Evolutionary conservation across 2,797 vertebrate genomes (phyloP), one percentile per base, ranked within the genome.

Genomic region (Manis pentadactyla): DNA sequence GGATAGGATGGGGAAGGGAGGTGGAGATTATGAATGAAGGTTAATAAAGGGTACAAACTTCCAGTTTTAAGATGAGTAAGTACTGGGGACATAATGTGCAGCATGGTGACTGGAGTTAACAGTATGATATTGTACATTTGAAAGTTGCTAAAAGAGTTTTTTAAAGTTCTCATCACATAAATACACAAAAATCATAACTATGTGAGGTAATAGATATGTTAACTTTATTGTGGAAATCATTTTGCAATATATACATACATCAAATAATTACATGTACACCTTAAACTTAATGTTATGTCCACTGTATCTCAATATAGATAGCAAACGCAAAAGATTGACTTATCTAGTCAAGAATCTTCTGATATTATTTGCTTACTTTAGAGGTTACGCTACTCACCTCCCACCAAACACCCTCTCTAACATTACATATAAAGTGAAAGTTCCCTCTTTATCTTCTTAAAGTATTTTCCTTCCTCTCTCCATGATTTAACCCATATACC

Each of bases 1-100:
- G 42, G 7, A 0, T 57, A 6, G 39, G 46, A 4, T 61, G 9
- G 4, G 2, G 4, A 10, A 61, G 1, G 1, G 4, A 19, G 18
- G 1, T 66, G 6, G 12, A 17, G 5, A 37, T 57, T 77, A n/a
- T 69, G 15, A 34, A 5, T 86, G 10, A 79, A 64, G 14, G 25
- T 11, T 4, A 21, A 11, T 59, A 49, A 51, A 23, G 11, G 7
- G 1, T 61, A 63, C 51, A n/a, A 49, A 42, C 19, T 64, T 86
- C 17, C 27, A 27, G 27, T 37, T 64, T 15, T 37, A 79, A 69
- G 23, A 42, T 49, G n/a, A 86, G 0, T 14, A 71, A 79, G 14
- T 78, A 15, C 15, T 61, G 21, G 37, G 34, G 46, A 55, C 46
- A 2, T 34, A 53, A 73, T 55, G 25, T n/a, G 34, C 6, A 59